Evolutionary conservation across 2,797 vertebrate genomes (phyloP).

Genomic region (Hybognathus amarus): DNA sequence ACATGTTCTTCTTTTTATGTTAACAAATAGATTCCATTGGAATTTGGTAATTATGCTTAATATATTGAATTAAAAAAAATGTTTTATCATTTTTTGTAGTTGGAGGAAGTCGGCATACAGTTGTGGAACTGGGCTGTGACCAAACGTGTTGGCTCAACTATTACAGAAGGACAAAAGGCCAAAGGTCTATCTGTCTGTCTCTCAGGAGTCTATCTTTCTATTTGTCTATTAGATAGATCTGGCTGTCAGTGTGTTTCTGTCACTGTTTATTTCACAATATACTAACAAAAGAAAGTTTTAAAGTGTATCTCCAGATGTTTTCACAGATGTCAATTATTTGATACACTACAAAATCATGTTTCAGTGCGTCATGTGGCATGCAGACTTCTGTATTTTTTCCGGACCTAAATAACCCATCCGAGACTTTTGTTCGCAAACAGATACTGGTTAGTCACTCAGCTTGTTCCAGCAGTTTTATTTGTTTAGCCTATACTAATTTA

Average conservation of each 20-base stretch:
- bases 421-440: constrained; percentile 82
- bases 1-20: not conserved
- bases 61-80: not conserved
- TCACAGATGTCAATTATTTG: not conserved
- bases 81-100: constrained; percentile 67
- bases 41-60: not conserved
- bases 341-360: constrained; percentile 56
- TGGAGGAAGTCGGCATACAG: constrained; percentile 85
- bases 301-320: constrained; percentile 10
- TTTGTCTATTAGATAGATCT: not conserved
- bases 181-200: constrained; percentile 74
- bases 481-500: not conserved
- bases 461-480: constrained; percentile 8
- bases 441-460: constrained; percentile 82
- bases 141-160: constrained; percentile 71
- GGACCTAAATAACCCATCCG: constrained; percentile 75
- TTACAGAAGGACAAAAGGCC: constrained; percentile 82
- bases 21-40: too few relatives aligned
- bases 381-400: constrained; percentile 79
- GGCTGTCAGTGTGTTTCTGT: not conserved
- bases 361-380: constrained; percentile 88
- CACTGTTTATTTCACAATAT: not conserved
- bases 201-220: not conserved
- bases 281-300: not conserved
- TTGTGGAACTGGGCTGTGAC: constrained; percentile 93